A percentile compares a stretch with the other conserved stretches of the same genome.
Evolutionary conservation across 2,113 vertebrate species (phyloP).

Genomic region (Pterocles orientalis): DNA sequence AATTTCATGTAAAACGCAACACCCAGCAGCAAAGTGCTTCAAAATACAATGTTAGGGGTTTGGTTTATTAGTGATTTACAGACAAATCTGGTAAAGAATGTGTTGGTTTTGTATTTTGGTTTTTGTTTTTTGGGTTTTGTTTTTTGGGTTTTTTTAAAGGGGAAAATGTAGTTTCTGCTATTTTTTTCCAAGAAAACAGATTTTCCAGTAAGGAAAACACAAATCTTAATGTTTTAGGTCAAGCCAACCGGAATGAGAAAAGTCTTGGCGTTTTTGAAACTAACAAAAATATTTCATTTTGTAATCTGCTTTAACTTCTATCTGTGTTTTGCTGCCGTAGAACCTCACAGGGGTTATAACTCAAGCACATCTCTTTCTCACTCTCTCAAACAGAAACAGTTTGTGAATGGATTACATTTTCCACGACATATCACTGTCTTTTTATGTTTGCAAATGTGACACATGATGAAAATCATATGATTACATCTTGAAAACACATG

Average conservation of each 20-base stretch:
- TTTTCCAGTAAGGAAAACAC: not conserved
- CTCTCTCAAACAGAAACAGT: not conserved
- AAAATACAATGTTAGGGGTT: not conserved
- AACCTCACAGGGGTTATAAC: not conserved
- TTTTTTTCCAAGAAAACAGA: not conserved
- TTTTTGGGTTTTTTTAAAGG: not conserved
- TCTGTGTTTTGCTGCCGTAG: not conserved
- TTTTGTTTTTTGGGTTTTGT: no score
- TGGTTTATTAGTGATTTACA: not conserved
- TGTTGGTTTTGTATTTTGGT: no score
- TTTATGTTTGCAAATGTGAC: not conserved
- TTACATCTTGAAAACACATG: not conserved
- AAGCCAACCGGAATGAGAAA: not conserved
- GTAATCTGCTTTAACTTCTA: not conserved
- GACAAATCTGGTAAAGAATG: rapidly evolving
- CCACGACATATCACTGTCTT: rapidly evolving
- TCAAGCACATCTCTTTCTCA: not conserved
- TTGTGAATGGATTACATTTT: not conserved
- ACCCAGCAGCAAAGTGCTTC: not conserved
- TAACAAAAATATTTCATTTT: not conserved
- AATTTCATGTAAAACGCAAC: not conserved
- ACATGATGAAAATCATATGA: not conserved
- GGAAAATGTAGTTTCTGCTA: not conserved
- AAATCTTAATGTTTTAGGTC: not conserved
- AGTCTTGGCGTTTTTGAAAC: not conserved